Base-by-base conservation (phyloP, 2,113 vertebrate genomes). In the Colossoma macropomum region DNA sequence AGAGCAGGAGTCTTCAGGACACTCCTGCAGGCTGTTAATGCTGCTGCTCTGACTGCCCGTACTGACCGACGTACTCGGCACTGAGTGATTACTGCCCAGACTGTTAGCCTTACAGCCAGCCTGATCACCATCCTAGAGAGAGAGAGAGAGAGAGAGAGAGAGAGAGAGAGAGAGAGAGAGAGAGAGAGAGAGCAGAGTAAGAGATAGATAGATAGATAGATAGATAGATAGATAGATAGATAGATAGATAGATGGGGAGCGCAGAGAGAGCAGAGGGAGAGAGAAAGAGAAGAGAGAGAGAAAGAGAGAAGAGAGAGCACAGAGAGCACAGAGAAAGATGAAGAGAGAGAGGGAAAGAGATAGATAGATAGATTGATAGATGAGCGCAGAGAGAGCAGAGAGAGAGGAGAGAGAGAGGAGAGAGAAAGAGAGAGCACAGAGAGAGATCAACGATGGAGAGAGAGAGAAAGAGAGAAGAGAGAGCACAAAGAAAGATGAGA, bases 41-140 rank as follows among this genome's bases (percentile, higher is more conserved):
- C 97, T 99, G 95, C 97, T 99, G 95, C 96, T 97, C 92, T 96
- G 97, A 93, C 98, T 99, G 90, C 97, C 95, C 0, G 96, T 99
- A 94, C 97, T 98, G 89, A 99, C 94, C 1, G 97, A 99, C 89
- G 96, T 95, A 87, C 97, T 99, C 78, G 97, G 97, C 88, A 98
- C 95, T 87, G 97, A 99, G 91, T 98, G 97, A 93, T 97, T 97
- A 94, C 98, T 99, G 90, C 96, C 97, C 93, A 98, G 93, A 92
- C 98, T 99, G 96, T 98, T 98, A 95, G 95, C 94, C 93, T 97
- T 97, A 90, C 96, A 96, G 93, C 91, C 95, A 89, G 96, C 95
- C 82, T 96, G 96, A 90, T 99, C 97, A 2, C 93, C 95, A 93
- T 99, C 98, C 97, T 99, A 94, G 0, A 41, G 8, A 60, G 56